These are phyloP conservation scores for Ormyrus nitidulus DNA, from an alignment of 2,888 invertebrate species.

Conservation along the genomic window DNA sequence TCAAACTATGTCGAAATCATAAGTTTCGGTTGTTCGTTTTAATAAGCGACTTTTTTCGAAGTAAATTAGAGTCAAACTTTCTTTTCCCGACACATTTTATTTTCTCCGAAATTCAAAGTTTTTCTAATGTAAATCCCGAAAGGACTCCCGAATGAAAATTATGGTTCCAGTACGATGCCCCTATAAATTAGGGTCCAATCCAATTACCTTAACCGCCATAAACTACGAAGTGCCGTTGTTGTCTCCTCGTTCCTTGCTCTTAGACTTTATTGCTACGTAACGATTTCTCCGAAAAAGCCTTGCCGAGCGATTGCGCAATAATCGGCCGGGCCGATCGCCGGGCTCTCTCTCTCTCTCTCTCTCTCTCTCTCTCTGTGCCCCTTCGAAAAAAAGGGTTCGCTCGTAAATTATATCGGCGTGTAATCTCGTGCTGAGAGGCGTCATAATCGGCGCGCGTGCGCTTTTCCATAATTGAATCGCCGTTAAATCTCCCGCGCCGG, in stretches of 20 bases:
- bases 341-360: not conserved
- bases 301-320: conserved; percentile 25
- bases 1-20: too few species aligned
- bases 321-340: conserved; percentile 42
- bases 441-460: conserved; percentile 17
- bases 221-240: conserved; percentile 40
- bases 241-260: conserved; percentile 34
- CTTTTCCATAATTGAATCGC: conserved; percentile 41
- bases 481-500: conserved; percentile 35
- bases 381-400: not conserved
- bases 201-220: conserved; percentile 48
- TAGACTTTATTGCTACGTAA: conserved; percentile 43
- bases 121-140: not conserved
- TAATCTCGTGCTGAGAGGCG: conserved; percentile 24
- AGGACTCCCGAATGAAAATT: not conserved
- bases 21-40: too few species aligned
- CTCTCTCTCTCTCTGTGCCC: conserved; percentile 10
- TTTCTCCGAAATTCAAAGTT: not conserved
- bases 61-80: not conserved
- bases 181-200: not conserved
- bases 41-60: too few species aligned
- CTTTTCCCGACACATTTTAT: not conserved
- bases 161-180: conserved; percentile 1
- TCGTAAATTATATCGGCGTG: conserved; percentile 43
- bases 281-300: conserved; percentile 29